phyloP scores from a whole-genome alignment of 2,888 invertebrate genomes.

The Galeopsomyia nigrocyanea region DNA sequence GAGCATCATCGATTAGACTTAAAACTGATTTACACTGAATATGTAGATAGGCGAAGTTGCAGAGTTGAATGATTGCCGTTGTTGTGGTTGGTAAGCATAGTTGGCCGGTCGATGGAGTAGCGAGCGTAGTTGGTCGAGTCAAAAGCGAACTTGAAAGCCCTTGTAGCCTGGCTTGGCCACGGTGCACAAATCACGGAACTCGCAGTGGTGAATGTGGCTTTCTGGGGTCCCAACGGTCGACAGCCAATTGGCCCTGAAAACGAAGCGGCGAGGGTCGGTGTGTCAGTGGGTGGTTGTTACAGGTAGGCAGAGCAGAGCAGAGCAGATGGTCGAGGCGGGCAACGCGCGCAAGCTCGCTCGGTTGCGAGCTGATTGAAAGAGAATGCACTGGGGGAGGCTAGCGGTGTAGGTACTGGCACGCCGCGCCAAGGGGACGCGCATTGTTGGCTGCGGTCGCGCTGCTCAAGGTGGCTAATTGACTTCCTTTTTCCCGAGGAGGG shows the following conservation, averaged over 20 bases:
- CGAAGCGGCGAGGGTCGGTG: no score
- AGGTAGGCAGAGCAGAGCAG: no score
- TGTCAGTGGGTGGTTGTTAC: no score
- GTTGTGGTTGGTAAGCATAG: no score
- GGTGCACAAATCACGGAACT: conserved; percentile 85
- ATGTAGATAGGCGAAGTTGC: neutral
- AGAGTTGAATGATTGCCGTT: conserved; percentile 14
- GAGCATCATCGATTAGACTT: no score
- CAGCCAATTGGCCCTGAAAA: conserved; percentile 84
- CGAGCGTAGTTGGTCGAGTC: conserved; percentile 53
- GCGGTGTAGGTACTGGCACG: neutral
- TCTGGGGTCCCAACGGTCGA: conserved; percentile 87
- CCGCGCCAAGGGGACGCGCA: neutral
- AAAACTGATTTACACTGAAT: neutral
- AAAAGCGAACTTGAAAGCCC: conserved; percentile 88
- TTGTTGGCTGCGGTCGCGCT: conserved; percentile 20
- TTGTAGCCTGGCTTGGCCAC: conserved; percentile 77
- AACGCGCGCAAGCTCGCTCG: no score
- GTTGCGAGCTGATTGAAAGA: no score
- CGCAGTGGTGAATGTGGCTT: conserved; percentile 85
- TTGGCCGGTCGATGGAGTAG: no score
- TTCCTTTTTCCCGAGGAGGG: conserved; percentile 60
- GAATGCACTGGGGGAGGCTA: no score
- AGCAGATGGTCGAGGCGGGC: no score
- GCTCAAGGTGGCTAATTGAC: conserved; percentile 47